These are phyloP conservation scores for Epinotia demarniana DNA, from an alignment of 2,888 invertebrate genomes.

Conservation along the genomic window DNA sequence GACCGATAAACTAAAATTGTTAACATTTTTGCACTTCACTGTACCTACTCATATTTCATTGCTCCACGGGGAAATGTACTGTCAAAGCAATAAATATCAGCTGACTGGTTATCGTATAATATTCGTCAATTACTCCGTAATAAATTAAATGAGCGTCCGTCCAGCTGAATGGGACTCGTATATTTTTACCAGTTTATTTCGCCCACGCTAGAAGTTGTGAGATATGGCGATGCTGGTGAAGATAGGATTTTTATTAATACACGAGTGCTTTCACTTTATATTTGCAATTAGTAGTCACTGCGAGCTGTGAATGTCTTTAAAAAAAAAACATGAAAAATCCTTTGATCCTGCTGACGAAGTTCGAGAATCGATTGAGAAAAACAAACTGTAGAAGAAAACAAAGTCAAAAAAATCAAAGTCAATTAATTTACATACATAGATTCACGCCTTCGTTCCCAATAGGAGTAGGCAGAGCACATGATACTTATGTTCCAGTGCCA, in stretches of 20 bases:
- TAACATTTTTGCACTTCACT: no score
- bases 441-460: no score
- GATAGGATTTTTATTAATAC: constrained; percentile 6
- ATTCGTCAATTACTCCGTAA: constrained; percentile 27
- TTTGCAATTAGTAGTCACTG: background rate
- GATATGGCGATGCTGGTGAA: constrained; percentile 4
- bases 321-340: no score
- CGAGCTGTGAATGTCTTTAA: no score
- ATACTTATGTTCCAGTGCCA: no score
- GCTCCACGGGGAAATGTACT: background rate
- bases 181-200: constrained; percentile 23
- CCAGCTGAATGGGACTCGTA: constrained; percentile 8
- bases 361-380: no score
- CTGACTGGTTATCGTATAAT: constrained; percentile 11
- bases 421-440: no score
- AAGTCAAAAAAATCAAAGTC: no score
- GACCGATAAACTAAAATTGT: no score
- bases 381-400: no score
- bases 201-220: constrained; percentile 29
- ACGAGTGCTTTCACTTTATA: background rate
- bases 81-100: constrained; percentile 12
- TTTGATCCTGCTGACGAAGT: no score
- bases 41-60: background rate
- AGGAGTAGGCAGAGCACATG: no score
- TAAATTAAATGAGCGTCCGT: constrained; percentile 27